Base-by-base conservation (phyloP, 2,113 vertebrate species). In the Neolamprologus toae region DNA sequence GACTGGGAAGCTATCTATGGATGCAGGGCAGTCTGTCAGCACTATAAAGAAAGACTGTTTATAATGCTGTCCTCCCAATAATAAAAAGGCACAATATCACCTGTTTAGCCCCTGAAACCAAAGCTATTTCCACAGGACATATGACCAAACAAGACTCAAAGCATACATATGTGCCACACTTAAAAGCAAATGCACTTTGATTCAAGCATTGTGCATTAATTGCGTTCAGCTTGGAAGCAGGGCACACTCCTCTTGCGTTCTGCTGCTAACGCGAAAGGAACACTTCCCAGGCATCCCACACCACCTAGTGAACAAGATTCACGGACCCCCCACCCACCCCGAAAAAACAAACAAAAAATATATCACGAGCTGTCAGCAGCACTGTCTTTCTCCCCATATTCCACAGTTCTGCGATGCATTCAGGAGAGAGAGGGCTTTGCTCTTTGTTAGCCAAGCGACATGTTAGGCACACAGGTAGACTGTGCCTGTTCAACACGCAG, bases 241-340 rank as follows among this genome's bases (percentile, higher is more conserved):
- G 9, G 21, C 16, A 54, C 55, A 49, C 31, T 63, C 9, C 23
- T 23, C n/a, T 21, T 42, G 81, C 19, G 23, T 31, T 40, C 9
- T 61, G 80, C 84, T 31, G 68, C 84, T 68, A 80, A 68, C 9
- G 81, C 76, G 28, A 82, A 12, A 81, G 6, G 16, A 82, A 76
- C 2, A 91, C 89, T 85, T 91, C 86, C 88, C 83, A 80, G 90
- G 82, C 84, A 86, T 93, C 91, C 90, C 90, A 89, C 94, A 94
- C 93, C 94, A 95, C 91, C 91, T 90, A 93, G 93, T 84, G 93
- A 92, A 90, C 83, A 86, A 66, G 13, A 88, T 63, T 55, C 40
- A 42, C 17, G 53, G 59, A 35, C 17, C 28, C n/a, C 59, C 31
- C 76, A 59, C 55, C 55, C 16, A 6, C 49, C 21, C 19, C n/a